A percentile compares a stretch with the other conserved stretches of the same genome.
These are phyloP conservation scores for Linepithema humile DNA, from an alignment of 1,140 invertebrate genomes.

Conservation along the genomic window DNA sequence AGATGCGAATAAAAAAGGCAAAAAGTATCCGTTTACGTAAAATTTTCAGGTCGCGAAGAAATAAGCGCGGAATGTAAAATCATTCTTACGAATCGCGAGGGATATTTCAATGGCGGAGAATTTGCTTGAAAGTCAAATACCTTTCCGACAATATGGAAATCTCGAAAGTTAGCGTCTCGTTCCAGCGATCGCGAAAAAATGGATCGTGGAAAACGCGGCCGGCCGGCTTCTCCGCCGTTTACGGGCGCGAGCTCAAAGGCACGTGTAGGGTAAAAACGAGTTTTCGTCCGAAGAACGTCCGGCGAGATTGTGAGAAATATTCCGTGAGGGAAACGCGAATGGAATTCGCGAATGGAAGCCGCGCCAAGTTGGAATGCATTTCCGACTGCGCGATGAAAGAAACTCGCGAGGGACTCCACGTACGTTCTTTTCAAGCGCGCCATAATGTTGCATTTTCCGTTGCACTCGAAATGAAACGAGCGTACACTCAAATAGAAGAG, in stretches of 20 bases:
- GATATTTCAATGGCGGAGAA: not conserved
- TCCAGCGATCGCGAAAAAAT: not conserved
- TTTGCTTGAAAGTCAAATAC: not conserved
- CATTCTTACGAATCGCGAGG: not conserved
- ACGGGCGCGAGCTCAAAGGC: not conserved
- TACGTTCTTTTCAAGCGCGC: not conserved
- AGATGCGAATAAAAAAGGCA: too few species aligned
- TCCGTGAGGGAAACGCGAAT: not conserved
- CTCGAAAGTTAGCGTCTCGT: not conserved
- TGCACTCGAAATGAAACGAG: not conserved
- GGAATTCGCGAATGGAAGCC: not conserved
- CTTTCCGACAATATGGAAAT: not conserved
- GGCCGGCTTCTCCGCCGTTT: conserved; percentile 1
- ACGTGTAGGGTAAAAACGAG: not conserved
- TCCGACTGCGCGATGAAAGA: conserved; percentile 1
- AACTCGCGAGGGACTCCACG: not conserved
- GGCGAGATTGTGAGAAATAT: conserved; percentile 19
- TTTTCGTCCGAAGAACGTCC: not conserved
- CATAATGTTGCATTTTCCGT: not conserved
- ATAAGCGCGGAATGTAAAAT: not conserved
- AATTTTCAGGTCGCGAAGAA: too few species aligned
- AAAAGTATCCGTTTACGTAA: too few species aligned
- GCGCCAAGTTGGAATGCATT: not conserved
- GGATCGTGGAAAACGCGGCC: conserved; percentile 3
- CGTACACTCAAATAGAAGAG: not conserved